Base-by-base conservation (phyloP, 2,113 vertebrate genomes). In the Mustelus asterias region DNA sequence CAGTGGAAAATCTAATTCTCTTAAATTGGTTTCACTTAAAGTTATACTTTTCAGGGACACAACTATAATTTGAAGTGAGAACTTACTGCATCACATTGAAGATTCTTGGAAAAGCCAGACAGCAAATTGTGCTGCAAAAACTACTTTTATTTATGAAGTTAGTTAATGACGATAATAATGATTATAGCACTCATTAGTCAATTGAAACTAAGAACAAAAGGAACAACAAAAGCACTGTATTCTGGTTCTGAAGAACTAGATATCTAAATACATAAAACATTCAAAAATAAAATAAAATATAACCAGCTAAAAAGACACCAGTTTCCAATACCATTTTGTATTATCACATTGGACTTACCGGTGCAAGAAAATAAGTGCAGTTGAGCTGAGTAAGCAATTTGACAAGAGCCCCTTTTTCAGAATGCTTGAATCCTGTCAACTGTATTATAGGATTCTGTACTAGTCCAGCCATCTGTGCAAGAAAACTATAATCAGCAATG, bases 341-440 rank as follows among this genome's bases (percentile, higher is more conserved):
- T 60, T 24, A 54, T 24, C 54, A 86, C 24, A 85, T 63, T 13
- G 29, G 63, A 97, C 97, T 97, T 96, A 98, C 98, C 97, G 98
- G 97, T 96, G 96, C 97, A 41, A 97, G 96, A 96, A 97, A 93
- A 96, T 97, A 97, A 94, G 96, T 89, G 85, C 98, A 98, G 96
- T 97, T 97, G 96, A 98, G 96, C 78, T 96, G 97, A 96, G 96
- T 72, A 60, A 98, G 96, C 3, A 96, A 85, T 95, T 97, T 70
- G 9, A 96, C 88, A 0, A 98, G 96, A 0, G 95, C 95, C 83
- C 65, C 76, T 20, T 97, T 98, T 96, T 98, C 98, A 60, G 92
- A 20, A 33, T 97, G 96, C 70, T 96, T 97, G 97, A 98, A 98
- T 54, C 98, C 98, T 24, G 98, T 98, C 88, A 98, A 96, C 0